These are phyloP conservation scores for Cyphomyrmex costatus DNA, from an alignment of 1,140 invertebrate genomes.

Conservation along the genomic window DNA sequence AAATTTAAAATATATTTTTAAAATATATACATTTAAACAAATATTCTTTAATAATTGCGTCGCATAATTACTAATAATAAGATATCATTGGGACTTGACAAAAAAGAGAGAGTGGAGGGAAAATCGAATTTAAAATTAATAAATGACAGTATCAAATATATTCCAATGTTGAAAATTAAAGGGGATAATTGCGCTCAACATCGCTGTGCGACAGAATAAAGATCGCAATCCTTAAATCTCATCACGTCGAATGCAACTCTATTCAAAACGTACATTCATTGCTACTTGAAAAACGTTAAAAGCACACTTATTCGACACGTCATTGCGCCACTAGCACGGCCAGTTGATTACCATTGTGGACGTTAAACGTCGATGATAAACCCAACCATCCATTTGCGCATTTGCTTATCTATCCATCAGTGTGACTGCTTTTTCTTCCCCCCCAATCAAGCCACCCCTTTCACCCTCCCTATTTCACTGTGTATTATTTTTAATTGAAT, in stretches of 20 bases:
- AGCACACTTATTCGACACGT: constrained; percentile 25
- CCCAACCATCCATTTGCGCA: constrained; percentile 55
- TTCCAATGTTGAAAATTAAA: background rate
- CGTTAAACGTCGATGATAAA: constrained; percentile 66
- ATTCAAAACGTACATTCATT: background rate
- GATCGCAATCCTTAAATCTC: background rate
- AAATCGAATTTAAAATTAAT: background rate
- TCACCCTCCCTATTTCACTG: constrained; percentile 53
- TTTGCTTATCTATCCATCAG: constrained; percentile 69
- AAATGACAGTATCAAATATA: background rate
- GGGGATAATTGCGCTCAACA: background rate
- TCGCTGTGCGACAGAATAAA: background rate
- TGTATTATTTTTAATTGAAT: constrained; percentile 86
- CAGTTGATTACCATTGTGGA: constrained; percentile 50
- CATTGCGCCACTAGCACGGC: constrained; percentile 6
- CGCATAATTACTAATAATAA: background rate
- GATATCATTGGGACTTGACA: background rate
- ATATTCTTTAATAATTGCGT: too few species aligned
- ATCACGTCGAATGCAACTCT: background rate
- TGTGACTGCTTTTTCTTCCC: constrained; percentile 66
- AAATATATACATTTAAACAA: too few species aligned
- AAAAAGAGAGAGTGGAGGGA: background rate
- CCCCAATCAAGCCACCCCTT: background rate
- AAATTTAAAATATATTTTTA: constrained; percentile 27
- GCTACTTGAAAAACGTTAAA: constrained; percentile 13